These are phyloP conservation scores for Cherax quadricarinatus DNA, from an alignment of 1,140 invertebrate species.

Conservation along the genomic window DNA sequence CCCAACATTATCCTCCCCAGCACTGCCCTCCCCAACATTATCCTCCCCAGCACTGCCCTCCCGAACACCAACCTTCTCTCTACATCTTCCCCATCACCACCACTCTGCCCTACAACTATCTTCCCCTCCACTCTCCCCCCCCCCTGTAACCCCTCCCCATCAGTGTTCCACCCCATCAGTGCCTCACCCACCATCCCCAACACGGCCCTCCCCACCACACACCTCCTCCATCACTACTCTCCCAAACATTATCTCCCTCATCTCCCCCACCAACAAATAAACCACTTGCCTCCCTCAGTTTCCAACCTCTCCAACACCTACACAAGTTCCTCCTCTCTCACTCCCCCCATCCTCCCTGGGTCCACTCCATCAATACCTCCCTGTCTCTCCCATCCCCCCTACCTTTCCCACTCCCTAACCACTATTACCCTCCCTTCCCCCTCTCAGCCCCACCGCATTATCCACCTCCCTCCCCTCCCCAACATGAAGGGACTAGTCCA, in stretches of 20 bases:
- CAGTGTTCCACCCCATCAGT: too few species aligned
- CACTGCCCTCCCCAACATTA: too few species aligned
- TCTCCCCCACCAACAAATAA: not conserved
- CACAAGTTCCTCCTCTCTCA: not conserved
- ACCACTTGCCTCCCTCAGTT: too few species aligned
- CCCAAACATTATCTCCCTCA: not conserved
- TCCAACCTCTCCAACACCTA: not conserved
- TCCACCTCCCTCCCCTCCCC: not conserved
- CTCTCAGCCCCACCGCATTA: not conserved
- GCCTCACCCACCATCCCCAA: not conserved
- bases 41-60: too few species aligned
- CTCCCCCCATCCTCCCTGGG: not conserved
- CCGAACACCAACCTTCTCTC: too few species aligned
- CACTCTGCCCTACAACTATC: too few species aligned
- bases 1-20: too few species aligned
- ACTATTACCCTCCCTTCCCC: not conserved
- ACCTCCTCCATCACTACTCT: not conserved
- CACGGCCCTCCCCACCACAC: not conserved
- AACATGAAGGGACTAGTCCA: not conserved
- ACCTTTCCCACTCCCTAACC: not conserved
- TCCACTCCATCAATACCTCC: not conserved
- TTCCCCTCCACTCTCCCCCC: too few species aligned
- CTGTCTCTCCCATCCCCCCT: not conserved
- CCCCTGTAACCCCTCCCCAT: too few species aligned
- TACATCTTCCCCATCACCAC: too few species aligned